These are phyloP conservation scores for Phocoena phocoena DNA, from an alignment of 2,113 vertebrate species.

Conservation along the genomic window DNA sequence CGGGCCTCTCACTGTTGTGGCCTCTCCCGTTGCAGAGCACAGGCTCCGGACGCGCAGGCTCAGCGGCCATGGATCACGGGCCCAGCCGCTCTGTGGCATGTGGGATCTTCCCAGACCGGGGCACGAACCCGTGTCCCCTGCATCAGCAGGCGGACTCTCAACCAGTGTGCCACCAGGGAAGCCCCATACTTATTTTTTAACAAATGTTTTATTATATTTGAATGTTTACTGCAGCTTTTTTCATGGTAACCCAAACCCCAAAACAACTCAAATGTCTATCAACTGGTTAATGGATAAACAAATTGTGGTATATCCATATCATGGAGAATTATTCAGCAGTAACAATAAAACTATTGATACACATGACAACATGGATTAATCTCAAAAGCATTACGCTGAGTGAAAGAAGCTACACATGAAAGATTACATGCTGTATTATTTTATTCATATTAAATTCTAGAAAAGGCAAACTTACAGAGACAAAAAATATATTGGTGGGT, in stretches of 20 bases:
- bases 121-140: too few relatives aligned
- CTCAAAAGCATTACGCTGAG: background rate
- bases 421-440: background rate
- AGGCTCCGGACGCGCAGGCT: too few relatives aligned
- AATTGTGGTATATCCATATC: background rate
- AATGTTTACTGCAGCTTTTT: background rate
- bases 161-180: too few relatives aligned
- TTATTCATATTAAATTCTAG: background rate
- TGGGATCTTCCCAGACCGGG: too few relatives aligned
- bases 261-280: background rate
- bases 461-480: background rate
- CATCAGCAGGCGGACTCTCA: too few relatives aligned
- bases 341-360: background rate
- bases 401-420: background rate
- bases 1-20: too few relatives aligned
- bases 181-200: background rate
- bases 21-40: too few relatives aligned
- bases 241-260: background rate
- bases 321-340: background rate
- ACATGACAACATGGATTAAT: background rate
- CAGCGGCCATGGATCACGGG: too few relatives aligned
- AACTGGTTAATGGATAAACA: background rate
- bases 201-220: background rate
- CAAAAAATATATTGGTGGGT: background rate
- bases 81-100: too few relatives aligned